Evolutionary conservation across 1,140 invertebrate genomes (phyloP).

Genomic region (Euwallacea fornicatus): DNA sequence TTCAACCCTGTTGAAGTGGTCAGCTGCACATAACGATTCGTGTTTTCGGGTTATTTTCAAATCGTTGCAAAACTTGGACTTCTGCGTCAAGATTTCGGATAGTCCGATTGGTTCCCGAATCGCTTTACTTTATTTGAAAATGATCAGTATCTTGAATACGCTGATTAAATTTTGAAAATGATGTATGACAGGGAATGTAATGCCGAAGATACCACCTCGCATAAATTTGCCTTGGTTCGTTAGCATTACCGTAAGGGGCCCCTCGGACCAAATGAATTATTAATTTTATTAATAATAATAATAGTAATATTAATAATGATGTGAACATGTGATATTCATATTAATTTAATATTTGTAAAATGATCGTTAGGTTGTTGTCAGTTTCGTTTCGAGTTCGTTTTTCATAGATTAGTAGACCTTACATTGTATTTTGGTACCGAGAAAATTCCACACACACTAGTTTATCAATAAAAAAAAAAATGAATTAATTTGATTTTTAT

Average conservation of each 20-base stretch:
- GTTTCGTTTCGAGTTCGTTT: too few relatives aligned
- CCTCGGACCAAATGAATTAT: neutral
- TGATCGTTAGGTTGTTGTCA: neutral
- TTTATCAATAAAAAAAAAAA: conserved; percentile 5
- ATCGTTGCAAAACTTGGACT: neutral
- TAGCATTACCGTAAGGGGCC: neutral
- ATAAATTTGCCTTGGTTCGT: conserved; percentile 2
- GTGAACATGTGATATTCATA: too few relatives aligned
- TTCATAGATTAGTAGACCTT: neutral
- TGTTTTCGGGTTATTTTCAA: conserved; percentile 2
- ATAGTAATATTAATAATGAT: too few relatives aligned
- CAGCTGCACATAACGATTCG: neutral
- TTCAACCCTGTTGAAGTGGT: neutral
- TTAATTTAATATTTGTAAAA: conserved; percentile 2
- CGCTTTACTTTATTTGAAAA: neutral
- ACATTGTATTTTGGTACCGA: neutral
- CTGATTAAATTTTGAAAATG: conserved; percentile 3
- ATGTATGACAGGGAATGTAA: conserved; percentile 12
- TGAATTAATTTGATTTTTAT: too few relatives aligned
- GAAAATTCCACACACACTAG: neutral
- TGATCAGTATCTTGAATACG: neutral
- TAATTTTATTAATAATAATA: too few relatives aligned
- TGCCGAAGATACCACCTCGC: neutral
- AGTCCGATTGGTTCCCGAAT: neutral
- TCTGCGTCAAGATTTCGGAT: neutral